Base-by-base conservation (phyloP, 1,140 invertebrate species). In the Theocolax elegans region DNA sequence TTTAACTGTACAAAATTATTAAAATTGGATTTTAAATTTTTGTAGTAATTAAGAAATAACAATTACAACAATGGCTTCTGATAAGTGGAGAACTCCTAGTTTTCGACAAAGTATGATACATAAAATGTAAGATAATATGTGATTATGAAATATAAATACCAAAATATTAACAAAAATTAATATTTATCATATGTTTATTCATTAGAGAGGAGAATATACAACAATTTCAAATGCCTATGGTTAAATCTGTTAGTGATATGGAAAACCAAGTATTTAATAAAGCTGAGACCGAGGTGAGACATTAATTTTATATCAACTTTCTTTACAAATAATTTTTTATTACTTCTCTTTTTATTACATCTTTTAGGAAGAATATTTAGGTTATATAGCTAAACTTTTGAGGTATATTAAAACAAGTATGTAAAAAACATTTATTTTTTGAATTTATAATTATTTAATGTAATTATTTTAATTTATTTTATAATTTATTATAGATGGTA, bases 211-310 rank as follows among this genome's bases (percentile, higher is more conserved):
- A 97, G 82, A 93, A 93, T 8, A 91, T 97, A 74, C 90, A 93
- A 68, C 88, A 89, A 54, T 92, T 92, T 60, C 92, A 92, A 0
- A 92, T 92, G 85, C 91, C 93, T 46, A 92, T 93, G 7, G 85
- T 89, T 1, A 92, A 92, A 74, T 96, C 94, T 79, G 94, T 93
- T 77, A 89, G 89, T 69, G 94, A 97, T 78, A 96, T 97, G 94
- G 95, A 97, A 82, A 95, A 91, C 80, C 95, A 97, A 87, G 94
- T 97, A 0, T 97, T 93, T 77, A 89, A 91, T 75, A 97, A 96
- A 84, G 95, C 95, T 0, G 95, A 94, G 82, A 90, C 89, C 15
- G 91, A 91, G 80, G 90, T 91, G 79, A 9, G 21, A 19, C n/a
- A n/a, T n/a, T n/a, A n/a, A n/a, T n/a, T n/a, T n/a, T n/a, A n/a